Base-by-base conservation (phyloP, 1,140 invertebrate species). In the Halictus rubicundus region DNA sequence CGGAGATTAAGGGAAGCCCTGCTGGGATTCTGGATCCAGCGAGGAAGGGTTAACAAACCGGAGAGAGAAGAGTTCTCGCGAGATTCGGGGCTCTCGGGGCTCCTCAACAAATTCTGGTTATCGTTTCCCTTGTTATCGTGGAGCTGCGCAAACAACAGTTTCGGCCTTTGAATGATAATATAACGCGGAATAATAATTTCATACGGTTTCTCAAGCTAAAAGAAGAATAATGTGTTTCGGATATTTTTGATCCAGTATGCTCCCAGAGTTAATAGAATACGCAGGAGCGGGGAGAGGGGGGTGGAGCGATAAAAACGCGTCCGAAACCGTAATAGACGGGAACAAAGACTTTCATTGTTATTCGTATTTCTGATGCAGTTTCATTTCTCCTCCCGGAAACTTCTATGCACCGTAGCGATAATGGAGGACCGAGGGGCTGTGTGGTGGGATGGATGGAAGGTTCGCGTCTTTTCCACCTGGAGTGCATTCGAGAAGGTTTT, bases 101-200 rank as follows among this genome's bases (percentile, higher is more conserved):
- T 65, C 68, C 66, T 70, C 74, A 61, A 77, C 79, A 65, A 81
- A 81, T 77, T 77, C 37, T 70, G 46, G 52, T 81, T 81, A 81
- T 77, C 70, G 79, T 81, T 76, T 42, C 23, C 39, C 32, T 39
- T 2, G 5, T 57, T 70, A 46, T 16, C 54, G 10, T 5, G 7
- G 12, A 71, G 32, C 69, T 23, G 23, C 25, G 32, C 42, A 60
- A 69, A 32, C 59, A 70, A 69, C 52, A 7, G 3, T 14, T 25
- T 5, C 9, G 37, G n/a, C 19, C 32, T 21, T 14, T 32, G 68
- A 59, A 9, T 0, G 49, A 52, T 19, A 52, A 52, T 52, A 21
- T 52, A 21, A 16, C 49, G 49, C 19, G 16, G 49, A 52, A 52
- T 52, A 14, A 46, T 32, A 32, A 32, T 32, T 32, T 32, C 32